These are phyloP conservation scores for Cossypha dichroa DNA, from an alignment of 2,797 vertebrate species.

Conservation along the genomic window DNA sequence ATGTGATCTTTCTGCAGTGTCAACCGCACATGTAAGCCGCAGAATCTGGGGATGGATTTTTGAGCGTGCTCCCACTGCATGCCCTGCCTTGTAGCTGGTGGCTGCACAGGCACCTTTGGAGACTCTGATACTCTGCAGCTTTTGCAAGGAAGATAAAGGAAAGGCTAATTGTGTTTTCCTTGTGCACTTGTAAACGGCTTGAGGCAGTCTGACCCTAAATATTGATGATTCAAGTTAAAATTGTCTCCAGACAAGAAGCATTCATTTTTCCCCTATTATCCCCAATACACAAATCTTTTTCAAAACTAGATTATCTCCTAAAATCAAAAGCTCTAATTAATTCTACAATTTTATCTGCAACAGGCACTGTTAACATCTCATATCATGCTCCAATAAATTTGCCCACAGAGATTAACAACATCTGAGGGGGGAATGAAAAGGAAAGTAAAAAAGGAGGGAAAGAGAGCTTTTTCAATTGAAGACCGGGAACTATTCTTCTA, in stretches of 20 bases:
- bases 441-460: background rate
- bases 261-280: background rate
- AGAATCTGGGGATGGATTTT: background rate
- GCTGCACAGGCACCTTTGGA: background rate
- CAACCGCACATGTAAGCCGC: accelerated
- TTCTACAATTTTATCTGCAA: conserved; percentile 55
- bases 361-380: conserved; percentile 28
- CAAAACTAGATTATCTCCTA: conserved; percentile 26
- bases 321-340: conserved; percentile 59
- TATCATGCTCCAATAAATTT: conserved; percentile 67
- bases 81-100: background rate
- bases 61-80: background rate
- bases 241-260: background rate
- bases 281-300: conserved; percentile 1
- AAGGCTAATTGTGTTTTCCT: background rate
- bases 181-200: background rate
- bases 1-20: background rate
- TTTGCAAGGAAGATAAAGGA: background rate
- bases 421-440: background rate
- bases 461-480: background rate
- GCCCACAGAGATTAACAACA: conserved; percentile 50
- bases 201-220: background rate
- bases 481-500: background rate
- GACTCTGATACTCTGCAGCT: background rate
- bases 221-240: conserved; percentile 1